Base-by-base conservation (phyloP, 2,888 invertebrate genomes). In the Pachydiplax longipennis region DNA sequence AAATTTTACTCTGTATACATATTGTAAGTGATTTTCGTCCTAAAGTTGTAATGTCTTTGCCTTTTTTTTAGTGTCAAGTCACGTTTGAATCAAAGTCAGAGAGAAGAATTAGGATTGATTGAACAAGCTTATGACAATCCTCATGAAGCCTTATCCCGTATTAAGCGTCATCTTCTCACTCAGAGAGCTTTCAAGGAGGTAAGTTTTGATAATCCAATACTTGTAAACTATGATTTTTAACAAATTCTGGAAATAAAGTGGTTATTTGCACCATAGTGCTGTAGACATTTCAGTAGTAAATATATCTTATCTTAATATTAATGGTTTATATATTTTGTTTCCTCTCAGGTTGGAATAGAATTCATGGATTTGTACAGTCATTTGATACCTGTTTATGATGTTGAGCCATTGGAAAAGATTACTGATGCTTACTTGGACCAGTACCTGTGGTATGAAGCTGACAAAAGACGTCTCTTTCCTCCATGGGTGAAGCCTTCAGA, bases 101-200 rank as follows among this genome's bases (percentile, higher is more conserved):
- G 99, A 92, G 99, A 99, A 94, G 99, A 99, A 94, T 94, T 99
- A 92, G 99, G 99, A 10, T 95, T 99, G 82, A 99, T 99, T 92
- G 99, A 99, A 94, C 99, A 99, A 94, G 99, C 99, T 0, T 99
- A 99, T 93, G 99, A 99, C 94, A 99, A 99, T 95, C 99, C 99
- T 44, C 99, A 99, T 93, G 99, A 99, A 94, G 99, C 99, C 0
- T 94, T 99, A 92, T 99, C 99, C 0, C 97, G 99, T 93, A 99
- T 99, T 93, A 99, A 99, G 94, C 98, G 99, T 96, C 99, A 99
- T 95, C 95, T 99, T 93, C 95, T 99, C 8, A 99, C 99, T 0
- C 99, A 99, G 94, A 96, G 99, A 94, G 98, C 99, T 15, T 99
- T 99, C 93, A 99, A 99, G 95, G 99, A 99, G 96, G 98, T 97